Evolutionary conservation across 2,797 vertebrate genomes (phyloP), one percentile per base, ranked within the genome.

Genomic region (Pipistrellus kuhlii): DNA sequence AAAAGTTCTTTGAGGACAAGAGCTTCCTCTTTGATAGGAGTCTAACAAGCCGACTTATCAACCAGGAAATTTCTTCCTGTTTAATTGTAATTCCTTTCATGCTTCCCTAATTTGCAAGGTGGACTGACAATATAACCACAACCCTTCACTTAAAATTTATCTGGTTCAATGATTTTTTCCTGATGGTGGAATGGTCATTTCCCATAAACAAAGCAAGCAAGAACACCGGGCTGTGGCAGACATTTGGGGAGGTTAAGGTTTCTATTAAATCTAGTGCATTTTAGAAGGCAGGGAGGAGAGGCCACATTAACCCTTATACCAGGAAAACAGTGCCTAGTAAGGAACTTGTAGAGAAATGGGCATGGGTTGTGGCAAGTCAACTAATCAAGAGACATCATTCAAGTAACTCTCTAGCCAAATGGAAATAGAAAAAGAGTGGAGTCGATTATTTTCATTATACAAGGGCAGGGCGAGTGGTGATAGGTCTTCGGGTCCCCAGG

Each of bases 1-100:
- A 64, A 64, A 64, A 64, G 18, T 27, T 64, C 66, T 25, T 15
- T 57, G 41, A 83, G 51, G 76, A 55, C 30, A 62, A 59, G 51
- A 82, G 23, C 27, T 62, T 62, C 59, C 59, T 62, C 27, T 62
- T 62, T 62, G 59, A 62, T 25, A 72, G 32, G 41, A 85, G 62
- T 73, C 72, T 89, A 82, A 90, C 6, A 62, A 64, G 73, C 53
- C 75, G 46, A 51, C 64, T 90, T 85, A 77, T 57, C 71, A 23
- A 41, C 17, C 46, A 55, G 41, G 17, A 44, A 38, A 59, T 62
- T 80, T 95, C 92, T 95, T 96, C 62, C 93, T 75, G 64, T 76
- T 25, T 85, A 89, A 62, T 15, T 86, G 13, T 41, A 59, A 89
- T 75, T 89, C 92, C 57, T 94, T 80, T 51, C 44, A 75, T 7